Evolutionary conservation across 2,797 vertebrate species (phyloP), one percentile per base, ranked within the genome.

Genomic region (Aeoliscus strigatus): DNA sequence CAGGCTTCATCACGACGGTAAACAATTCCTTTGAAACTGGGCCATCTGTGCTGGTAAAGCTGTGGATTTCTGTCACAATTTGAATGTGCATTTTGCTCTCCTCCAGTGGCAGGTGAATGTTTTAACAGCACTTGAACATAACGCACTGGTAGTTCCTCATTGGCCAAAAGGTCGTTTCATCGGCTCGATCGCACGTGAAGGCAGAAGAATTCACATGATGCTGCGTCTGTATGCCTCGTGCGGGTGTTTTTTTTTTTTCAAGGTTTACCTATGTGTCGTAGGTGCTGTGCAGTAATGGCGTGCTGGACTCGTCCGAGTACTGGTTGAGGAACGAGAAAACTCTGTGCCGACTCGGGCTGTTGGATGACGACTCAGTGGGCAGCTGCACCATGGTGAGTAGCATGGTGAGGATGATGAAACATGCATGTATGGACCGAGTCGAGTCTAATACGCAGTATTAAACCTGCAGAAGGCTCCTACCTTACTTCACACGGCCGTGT

Each of bases 261-360:
- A 28, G 2, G 9, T 62, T 55, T 47, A 16, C 68, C 25, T 60
- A 17, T 70, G 60, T 67, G 72, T 72, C 59, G 62, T 85, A 98
- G 94, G 91, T 97, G 42, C 85, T 98, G 71, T 89, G 93, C 86
- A 91, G 91, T 63, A 94, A 90, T 63, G 92, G 90, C 44, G 71
- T 92, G 48, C 85, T 93, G 65, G 92, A 96, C 74, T 96, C 94
- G 8, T 89, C 91, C 1, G 94, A 99, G 61, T 98, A 94, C 85
- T 99, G 96, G 96, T 69, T 93, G 61, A 92, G 88, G 77, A 98
- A 98, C 39, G 87, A 93, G 75, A 94, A 91, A 64, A 83, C 87
- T 3, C 86, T 95, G 70, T 94, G 94, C 79, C 88, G 86, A 78
- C 87, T 96, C 61, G 89, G 90, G 38, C 87, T 98, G 67, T 82